Evolutionary conservation across 2,113 vertebrate species (phyloP), one percentile per base, ranked within the genome.

Genomic region (Chiloscyllium plagiosum): DNA sequence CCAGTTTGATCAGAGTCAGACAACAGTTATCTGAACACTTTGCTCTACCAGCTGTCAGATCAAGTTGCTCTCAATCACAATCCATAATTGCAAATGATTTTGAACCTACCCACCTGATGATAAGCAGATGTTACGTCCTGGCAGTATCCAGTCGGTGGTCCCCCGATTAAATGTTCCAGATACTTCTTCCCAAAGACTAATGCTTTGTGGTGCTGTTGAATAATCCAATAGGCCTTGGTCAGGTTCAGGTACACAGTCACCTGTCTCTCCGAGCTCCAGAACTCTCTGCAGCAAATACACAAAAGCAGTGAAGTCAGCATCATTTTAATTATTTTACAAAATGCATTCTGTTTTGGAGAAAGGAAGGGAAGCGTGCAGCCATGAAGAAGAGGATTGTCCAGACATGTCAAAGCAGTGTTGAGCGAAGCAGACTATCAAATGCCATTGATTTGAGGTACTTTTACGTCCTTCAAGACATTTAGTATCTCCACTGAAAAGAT

Each of bases 171-270:
- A 24, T 72, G 42, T 6, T 95, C 69, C 69, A 95, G 69, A 42
- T 95, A 95, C 69, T 95, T 95, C 66, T 72, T 95, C 42, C 68
- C 94, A 95, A 72, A 95, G 0, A 12, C 33, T 69, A 95, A 72
- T 76, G 94, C 94, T 76, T 95, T 95, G 26, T 70, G 94, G 68
- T 95, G 52, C 24, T 95, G 94, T 19, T 95, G 42, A 95, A 95
- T 47, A 72, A 52, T 26, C 29, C 69, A 52, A 33, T 95, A 95
- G 24, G 69, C 47, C 52, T 95, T 22, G 5, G 37, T 95, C 94
- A 95, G 94, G 68, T 95, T 95, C 68, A 95, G 26, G 47, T 95
- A 95, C 68, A 52, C 69, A 33, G 42, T 42, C 66, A 52, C 47
- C 37, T 72, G 42, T 72, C 68, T 76, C 68, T 95, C 94, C 10